Percentiles rank a stretch among this genome's conserved stretches.
These are phyloP conservation scores for Otocyon megalotis DNA, from an alignment of 2,113 vertebrate genomes.

Conservation along the genomic window DNA sequence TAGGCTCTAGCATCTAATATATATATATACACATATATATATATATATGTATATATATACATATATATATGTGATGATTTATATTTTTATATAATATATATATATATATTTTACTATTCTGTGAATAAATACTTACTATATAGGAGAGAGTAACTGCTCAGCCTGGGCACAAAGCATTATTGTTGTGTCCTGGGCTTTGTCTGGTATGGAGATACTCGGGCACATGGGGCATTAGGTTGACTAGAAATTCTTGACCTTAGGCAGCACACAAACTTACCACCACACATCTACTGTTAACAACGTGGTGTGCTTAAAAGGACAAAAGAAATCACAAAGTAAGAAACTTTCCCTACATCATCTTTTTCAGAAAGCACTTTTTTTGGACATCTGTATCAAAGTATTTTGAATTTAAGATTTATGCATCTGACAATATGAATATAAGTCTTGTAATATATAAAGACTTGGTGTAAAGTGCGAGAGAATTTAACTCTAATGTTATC, in stretches of 20 bases:
- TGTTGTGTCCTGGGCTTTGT: neutral
- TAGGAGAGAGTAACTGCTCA: neutral
- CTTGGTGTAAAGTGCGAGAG: neutral
- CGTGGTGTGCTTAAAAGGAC: neutral
- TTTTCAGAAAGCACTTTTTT: neutral
- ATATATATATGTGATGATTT: too few species aligned
- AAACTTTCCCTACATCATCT: neutral
- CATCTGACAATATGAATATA: neutral
- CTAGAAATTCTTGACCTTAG: neutral
- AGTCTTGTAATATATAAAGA: conserved; percentile 13
- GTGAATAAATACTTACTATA: neutral
- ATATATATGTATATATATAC: too few species aligned
- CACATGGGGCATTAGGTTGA: neutral
- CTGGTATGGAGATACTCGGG: neutral
- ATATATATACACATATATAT: neutral
- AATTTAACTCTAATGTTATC: neutral
- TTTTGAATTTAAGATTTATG: neutral
- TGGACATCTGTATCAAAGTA: neutral
- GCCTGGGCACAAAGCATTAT: neutral
- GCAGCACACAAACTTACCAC: neutral
- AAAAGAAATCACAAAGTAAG: neutral
- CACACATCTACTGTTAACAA: neutral
- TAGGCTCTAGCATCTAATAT: conserved; percentile 3
- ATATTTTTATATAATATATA: too few species aligned
- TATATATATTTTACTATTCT: conserved; percentile 8